These are phyloP conservation scores for Cygnus buccinator DNA, from an alignment of 2,113 vertebrate species.

Conservation along the genomic window DNA sequence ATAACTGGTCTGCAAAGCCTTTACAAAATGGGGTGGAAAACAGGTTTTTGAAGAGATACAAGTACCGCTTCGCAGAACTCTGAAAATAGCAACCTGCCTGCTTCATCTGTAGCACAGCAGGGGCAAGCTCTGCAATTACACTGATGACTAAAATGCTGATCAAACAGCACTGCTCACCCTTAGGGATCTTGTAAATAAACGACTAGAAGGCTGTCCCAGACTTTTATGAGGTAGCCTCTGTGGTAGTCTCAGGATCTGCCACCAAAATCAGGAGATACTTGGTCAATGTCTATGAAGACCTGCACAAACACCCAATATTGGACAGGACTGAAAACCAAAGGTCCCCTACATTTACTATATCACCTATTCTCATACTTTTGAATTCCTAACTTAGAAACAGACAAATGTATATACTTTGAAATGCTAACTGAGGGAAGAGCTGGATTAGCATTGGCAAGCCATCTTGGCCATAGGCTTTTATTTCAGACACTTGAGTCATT, in stretches of 20 bases:
- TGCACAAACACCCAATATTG: not conserved
- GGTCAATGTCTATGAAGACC: not conserved
- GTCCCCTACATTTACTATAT: not conserved
- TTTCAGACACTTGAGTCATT: slow-evolving; percentile 59
- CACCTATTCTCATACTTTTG: not conserved
- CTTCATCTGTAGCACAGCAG: slow-evolving; percentile 13
- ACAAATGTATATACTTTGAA: not conserved
- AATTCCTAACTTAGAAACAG: not conserved
- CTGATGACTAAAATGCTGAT: not conserved
- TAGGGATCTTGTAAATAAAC: slow-evolving; percentile 37
- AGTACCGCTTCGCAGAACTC: slow-evolving; percentile 13
- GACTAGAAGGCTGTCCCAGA: not conserved
- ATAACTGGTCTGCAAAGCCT: slow-evolving; percentile 26
- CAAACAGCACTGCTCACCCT: not conserved
- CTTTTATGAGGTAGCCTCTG: not conserved
- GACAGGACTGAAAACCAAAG: not conserved
- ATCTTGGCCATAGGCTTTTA: slow-evolving; percentile 14
- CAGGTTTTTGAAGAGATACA: slow-evolving; percentile 4
- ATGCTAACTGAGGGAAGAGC: not conserved
- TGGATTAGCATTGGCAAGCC: slow-evolving; percentile 7
- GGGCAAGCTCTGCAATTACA: slow-evolving; percentile 49
- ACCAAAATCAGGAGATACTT: not conserved
- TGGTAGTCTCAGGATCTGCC: not conserved
- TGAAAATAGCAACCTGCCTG: slow-evolving; percentile 46
- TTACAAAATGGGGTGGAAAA: slow-evolving; percentile 45